phyloP scores from a whole-genome alignment of 2,113 vertebrate species.

The Ammodytes marinus region DNA sequence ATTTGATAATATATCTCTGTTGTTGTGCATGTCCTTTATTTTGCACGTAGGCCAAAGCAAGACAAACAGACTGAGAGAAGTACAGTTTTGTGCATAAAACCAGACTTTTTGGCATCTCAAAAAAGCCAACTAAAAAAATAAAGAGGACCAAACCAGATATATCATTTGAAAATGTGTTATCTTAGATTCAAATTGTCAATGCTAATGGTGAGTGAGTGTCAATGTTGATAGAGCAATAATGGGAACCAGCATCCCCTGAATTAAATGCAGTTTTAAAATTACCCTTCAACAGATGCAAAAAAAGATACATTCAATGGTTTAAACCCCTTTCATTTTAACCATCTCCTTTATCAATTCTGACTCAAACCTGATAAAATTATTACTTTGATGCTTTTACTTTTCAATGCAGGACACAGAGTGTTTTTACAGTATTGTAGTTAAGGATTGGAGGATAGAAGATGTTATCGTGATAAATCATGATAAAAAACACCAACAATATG shows the following conservation, averaged over 20 bases:
- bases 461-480: too few relatives aligned
- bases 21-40: conserved; percentile 41
- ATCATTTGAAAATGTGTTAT: background rate
- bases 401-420: too few relatives aligned
- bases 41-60: conserved; percentile 38
- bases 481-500: too few relatives aligned
- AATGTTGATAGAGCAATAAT: background rate
- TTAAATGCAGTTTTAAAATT: background rate
- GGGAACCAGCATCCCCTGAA: background rate
- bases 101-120: background rate
- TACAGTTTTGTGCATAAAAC: background rate
- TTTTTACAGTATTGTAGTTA: too few relatives aligned
- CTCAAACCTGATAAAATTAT: background rate
- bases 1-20: conserved; percentile 67
- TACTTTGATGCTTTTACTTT: too few relatives aligned
- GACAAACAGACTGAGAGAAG: conserved; percentile 1
- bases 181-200: background rate
- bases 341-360: background rate
- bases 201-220: background rate
- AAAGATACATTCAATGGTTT: background rate
- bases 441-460: too few relatives aligned
- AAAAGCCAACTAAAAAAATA: conserved; percentile 2
- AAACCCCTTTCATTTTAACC: background rate
- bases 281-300: background rate
- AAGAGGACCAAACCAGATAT: background rate